Percentiles rank a stretch among this genome's conserved stretches.
These are phyloP conservation scores for Phoxinus phoxinus DNA, from an alignment of 2,113 vertebrate species.

Conservation along the genomic window DNA sequence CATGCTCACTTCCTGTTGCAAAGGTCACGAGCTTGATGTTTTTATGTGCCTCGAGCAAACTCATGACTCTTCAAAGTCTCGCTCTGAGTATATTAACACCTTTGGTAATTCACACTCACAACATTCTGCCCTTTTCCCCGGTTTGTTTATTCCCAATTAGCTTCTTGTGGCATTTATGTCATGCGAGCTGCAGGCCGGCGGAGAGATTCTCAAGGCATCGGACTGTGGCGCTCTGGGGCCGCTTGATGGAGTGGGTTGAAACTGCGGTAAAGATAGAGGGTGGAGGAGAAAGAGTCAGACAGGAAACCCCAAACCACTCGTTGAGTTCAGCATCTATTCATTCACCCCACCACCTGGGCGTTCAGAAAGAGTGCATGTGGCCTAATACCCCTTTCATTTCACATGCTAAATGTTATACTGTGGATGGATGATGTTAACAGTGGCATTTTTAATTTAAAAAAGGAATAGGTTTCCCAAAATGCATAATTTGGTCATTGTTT, in stretches of 20 bases:
- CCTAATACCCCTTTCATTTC: constrained; percentile 3
- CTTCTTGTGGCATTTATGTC: not conserved
- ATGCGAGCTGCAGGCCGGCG: constrained; percentile 1
- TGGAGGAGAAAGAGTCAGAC: not conserved
- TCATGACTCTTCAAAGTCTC: not conserved
- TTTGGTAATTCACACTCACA: not conserved
- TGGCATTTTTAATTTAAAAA: not conserved
- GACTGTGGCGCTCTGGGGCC: not conserved
- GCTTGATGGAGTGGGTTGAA: not conserved
- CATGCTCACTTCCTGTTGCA: not conserved
- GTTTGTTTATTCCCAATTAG: not conserved
- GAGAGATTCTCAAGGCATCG: constrained; percentile 1
- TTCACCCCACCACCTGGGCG: not conserved
- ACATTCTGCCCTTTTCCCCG: not conserved
- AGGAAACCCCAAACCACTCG: constrained; percentile 26
- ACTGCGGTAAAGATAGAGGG: not conserved
- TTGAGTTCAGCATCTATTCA: constrained; percentile 22
- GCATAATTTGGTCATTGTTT: not conserved
- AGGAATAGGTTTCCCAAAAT: not conserved
- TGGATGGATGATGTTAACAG: not conserved
- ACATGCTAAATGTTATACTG: not conserved
- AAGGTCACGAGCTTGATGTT: not conserved
- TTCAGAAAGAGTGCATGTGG: constrained; percentile 1
- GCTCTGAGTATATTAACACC: not conserved
- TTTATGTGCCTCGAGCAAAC: not conserved